Base-by-base conservation (phyloP, 2,113 vertebrate genomes). In the Athene cunicularia region DNA sequence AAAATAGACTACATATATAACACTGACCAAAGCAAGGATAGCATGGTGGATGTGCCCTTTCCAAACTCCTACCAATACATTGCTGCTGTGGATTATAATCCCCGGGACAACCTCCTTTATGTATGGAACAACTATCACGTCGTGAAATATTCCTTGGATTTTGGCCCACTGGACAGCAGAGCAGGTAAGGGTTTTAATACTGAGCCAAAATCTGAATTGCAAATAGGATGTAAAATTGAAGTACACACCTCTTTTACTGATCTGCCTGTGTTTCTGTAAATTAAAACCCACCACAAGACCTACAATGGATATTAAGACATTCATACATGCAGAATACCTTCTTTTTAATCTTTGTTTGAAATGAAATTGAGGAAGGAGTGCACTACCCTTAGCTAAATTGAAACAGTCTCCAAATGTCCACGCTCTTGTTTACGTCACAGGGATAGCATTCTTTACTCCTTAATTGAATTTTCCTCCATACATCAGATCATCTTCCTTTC, bases 61-160 rank as follows among this genome's bases (percentile, higher is more conserved):
- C 99, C 99, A 75, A 99, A 99, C 95, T 99, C 99, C 11, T 99
- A 99, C 95, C 99, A 99, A 97, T 99, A 99, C 97, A 99, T 99
- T 58, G 99, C 99, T 35, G 99, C 99, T 66, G 99, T 99, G 99
- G 99, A 99, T 99, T 99, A 99, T 97, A 99, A 99, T 92, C 99
- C 99, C 82, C 98, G 99, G 89, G 99, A 99, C 98, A 99, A 99
- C 92, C 98, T 99, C 60, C 99, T 99, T 39, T 99, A 99, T 1
- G 99, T 99, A 11, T 99, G 99, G 99, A 99, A 99, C 98, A 99
- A 99, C 96, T 99, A 99, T 93, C 99, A 99, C 0, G 99, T 99
- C 2, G 99, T 99, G 91, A 99, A 99, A 91, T 99, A 99, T 93
- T 99, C 99, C 9, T 97, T 99, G 98, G 99, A 99, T 95, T 99